phyloP scores from a whole-genome alignment of 2,797 vertebrate genomes.

The Lophotriccus pileatus region DNA sequence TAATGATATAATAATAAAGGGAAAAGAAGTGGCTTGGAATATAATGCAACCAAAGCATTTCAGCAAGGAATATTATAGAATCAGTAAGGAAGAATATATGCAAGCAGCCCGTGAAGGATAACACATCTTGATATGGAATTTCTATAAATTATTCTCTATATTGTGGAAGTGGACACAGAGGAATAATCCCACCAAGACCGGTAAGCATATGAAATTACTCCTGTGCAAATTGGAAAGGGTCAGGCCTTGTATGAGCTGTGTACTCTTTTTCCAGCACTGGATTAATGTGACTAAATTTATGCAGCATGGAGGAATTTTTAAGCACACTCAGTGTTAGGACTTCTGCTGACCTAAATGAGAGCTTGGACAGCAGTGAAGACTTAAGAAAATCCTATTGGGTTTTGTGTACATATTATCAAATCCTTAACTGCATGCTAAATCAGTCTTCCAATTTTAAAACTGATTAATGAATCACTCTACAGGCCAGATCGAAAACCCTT shows the following conservation, averaged over 20 bases:
- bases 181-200: not conserved
- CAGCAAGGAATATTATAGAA: not conserved
- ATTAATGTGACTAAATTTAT: not conserved
- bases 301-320: not conserved
- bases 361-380: not conserved
- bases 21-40: not conserved
- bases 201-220: not conserved
- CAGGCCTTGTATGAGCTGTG: not conserved
- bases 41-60: not conserved
- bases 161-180: not conserved
- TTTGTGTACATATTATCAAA: not conserved
- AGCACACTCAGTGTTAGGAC: not conserved
- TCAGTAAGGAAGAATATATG: not conserved
- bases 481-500: not conserved
- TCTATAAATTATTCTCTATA: not conserved
- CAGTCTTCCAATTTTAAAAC: not conserved
- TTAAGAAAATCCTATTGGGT: not conserved
- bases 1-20: conserved; percentile 1
- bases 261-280: not conserved
- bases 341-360: not conserved
- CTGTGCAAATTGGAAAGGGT: not conserved
- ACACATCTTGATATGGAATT: not conserved
- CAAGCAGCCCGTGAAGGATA: not conserved
- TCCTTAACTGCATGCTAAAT: not conserved
- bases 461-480: not conserved